Conservation (phyloP, 2,888 invertebrate genomes). For the Polyploca ridens region DNA sequence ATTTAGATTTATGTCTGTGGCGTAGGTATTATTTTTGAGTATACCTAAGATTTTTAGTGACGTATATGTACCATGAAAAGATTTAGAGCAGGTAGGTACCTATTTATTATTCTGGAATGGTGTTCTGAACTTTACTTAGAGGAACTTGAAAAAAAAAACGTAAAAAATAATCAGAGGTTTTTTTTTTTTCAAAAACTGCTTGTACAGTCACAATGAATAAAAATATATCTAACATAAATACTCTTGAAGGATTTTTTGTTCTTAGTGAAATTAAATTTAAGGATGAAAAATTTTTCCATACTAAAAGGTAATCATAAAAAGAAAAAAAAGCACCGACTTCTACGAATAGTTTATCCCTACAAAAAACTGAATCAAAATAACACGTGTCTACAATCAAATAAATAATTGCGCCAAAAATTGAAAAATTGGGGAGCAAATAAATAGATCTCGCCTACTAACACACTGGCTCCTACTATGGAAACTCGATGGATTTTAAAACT, state of each 20-base stretch:
- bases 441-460: conserved; percentile 4
- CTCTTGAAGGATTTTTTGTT: too few species aligned
- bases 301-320: background rate
- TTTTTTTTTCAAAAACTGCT: too few species aligned
- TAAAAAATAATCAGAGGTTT: too few species aligned
- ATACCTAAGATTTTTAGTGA: background rate
- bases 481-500: background rate
- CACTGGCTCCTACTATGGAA: background rate
- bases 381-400: conserved; percentile 45
- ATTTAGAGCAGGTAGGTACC: too few species aligned
- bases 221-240: too few species aligned
- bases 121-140: too few species aligned
- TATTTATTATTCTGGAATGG: too few species aligned
- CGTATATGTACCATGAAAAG: too few species aligned
- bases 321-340: background rate
- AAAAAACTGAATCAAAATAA: conserved; percentile 38
- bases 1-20: too few species aligned
- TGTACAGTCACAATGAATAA: background rate
- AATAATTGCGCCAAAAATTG: conserved; percentile 17
- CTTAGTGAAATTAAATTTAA: too few species aligned
- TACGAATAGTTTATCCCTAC: conserved; percentile 8
- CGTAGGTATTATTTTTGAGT: background rate
- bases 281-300: too few species aligned
- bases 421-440: conserved; percentile 2
- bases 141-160: too few species aligned